These are phyloP conservation scores for Mobula birostris DNA, from an alignment of 2,113 vertebrate species.

Conservation along the genomic window DNA sequence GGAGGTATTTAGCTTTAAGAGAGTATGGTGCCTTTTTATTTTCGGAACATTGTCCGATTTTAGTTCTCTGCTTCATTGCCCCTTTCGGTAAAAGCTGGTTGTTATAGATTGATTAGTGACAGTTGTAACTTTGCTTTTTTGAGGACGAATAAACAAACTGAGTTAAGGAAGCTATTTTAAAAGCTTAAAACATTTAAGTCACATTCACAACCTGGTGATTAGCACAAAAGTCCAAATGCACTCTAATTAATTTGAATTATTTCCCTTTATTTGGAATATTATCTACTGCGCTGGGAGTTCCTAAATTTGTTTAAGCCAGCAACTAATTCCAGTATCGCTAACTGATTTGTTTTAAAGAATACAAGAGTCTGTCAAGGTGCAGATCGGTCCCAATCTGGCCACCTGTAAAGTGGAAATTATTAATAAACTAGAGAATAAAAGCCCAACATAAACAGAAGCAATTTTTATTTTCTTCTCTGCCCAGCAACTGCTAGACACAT, in stretches of 20 bases:
- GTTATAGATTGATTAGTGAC: neutral
- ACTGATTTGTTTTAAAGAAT: neutral
- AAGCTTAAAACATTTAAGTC: neutral
- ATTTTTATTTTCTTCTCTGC: neutral
- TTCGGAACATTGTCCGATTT: neutral
- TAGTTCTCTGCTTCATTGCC: neutral
- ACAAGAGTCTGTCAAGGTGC: neutral
- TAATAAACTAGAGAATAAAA: neutral
- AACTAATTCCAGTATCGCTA: neutral
- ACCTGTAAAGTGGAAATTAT: neutral
- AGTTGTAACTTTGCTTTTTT: neutral
- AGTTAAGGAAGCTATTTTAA: neutral
- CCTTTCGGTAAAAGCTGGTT: neutral
- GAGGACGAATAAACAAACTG: neutral
- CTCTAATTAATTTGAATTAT: neutral
- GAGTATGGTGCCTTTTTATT: neutral
- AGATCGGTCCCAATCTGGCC: neutral
- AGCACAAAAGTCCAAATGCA: neutral
- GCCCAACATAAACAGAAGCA: neutral
- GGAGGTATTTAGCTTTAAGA: too few species aligned
- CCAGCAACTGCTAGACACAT: neutral
- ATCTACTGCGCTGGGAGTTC: too few species aligned
- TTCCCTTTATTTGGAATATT: neutral
- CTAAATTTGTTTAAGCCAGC: neutral
- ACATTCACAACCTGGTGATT: neutral